A percentile compares a stretch with the other conserved stretches of the same genome.
Evolutionary conservation across 2,888 invertebrate genomes (phyloP).

Genomic region (Tinea semifulvella): DNA sequence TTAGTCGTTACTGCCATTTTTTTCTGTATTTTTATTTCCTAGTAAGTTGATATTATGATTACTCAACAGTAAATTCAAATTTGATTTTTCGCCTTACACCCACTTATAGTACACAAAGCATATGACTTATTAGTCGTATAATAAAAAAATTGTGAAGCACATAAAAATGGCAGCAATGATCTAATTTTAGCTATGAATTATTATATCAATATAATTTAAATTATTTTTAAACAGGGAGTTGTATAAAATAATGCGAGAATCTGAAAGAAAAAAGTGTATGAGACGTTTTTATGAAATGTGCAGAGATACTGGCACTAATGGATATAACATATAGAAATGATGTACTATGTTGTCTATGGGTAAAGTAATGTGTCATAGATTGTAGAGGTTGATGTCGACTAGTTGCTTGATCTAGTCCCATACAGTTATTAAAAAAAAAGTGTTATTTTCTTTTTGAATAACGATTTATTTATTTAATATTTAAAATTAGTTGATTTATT

Average conservation of each 20-base stretch:
- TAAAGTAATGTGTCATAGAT: constrained; percentile 35
- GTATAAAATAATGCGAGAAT: constrained; percentile 52
- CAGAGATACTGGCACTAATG: constrained; percentile 44
- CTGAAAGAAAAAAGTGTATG: constrained; percentile 52
- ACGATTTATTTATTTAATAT: too few relatives aligned
- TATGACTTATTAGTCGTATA: neutral
- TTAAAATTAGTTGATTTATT: too few relatives aligned
- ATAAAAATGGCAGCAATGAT: neutral
- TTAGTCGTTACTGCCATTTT: too few relatives aligned
- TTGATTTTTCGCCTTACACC: too few relatives aligned
- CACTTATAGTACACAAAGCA: too few relatives aligned
- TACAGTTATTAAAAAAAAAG: too few relatives aligned
- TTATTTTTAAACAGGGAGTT: constrained; percentile 45
- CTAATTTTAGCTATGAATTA: neutral
- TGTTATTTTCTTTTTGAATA: too few relatives aligned
- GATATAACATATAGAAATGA: constrained; percentile 43
- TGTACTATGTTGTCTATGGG: constrained; percentile 26
- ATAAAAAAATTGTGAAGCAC: neutral
- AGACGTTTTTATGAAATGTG: constrained; percentile 51
- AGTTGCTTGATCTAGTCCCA: constrained; percentile 4
- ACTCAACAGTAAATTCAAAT: too few relatives aligned
- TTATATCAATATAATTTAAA: neutral
- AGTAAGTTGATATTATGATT: too few relatives aligned
- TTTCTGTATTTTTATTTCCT: too few relatives aligned
- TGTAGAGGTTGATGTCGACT: constrained; percentile 9